Evolutionary conservation across 2,113 vertebrate genomes (phyloP).

Genomic region (Ictidomys tridecemlineatus): DNA sequence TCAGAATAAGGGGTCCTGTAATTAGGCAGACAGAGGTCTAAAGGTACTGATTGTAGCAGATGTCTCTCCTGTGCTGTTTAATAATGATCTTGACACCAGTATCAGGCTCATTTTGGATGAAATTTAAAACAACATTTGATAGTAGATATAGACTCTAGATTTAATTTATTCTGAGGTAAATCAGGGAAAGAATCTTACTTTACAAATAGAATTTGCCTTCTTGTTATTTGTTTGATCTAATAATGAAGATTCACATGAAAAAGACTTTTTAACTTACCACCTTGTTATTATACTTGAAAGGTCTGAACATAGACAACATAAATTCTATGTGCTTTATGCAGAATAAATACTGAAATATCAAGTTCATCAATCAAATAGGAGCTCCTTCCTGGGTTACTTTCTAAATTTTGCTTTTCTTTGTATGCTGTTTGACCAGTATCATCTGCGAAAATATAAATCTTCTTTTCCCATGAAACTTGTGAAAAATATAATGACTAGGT

Average conservation of each 20-base stretch:
- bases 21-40: slow-evolving; percentile 14
- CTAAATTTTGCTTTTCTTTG: slow-evolving; percentile 15
- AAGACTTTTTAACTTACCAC: neutral
- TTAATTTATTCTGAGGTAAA: neutral
- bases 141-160: neutral
- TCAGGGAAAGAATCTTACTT: neutral
- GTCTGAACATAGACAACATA: neutral
- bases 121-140: slow-evolving; percentile 50
- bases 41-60: slow-evolving; percentile 2
- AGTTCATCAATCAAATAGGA: slow-evolving; percentile 57
- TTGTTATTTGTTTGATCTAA: neutral
- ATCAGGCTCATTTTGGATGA: neutral
- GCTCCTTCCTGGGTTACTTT: slow-evolving; percentile 69
- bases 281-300: neutral
- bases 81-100: neutral
- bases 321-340: neutral
- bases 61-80: slow-evolving; percentile 26
- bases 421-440: neutral
- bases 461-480: neutral
- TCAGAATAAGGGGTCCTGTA: slow-evolving; percentile 48
- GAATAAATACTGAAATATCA: neutral
- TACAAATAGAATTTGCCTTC: neutral
- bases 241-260: neutral
- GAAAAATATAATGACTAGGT: slow-evolving; percentile 67
- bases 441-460: neutral